Conservation (phyloP, 1,140 invertebrate species). For the Potamilus streckersoni region DNA sequence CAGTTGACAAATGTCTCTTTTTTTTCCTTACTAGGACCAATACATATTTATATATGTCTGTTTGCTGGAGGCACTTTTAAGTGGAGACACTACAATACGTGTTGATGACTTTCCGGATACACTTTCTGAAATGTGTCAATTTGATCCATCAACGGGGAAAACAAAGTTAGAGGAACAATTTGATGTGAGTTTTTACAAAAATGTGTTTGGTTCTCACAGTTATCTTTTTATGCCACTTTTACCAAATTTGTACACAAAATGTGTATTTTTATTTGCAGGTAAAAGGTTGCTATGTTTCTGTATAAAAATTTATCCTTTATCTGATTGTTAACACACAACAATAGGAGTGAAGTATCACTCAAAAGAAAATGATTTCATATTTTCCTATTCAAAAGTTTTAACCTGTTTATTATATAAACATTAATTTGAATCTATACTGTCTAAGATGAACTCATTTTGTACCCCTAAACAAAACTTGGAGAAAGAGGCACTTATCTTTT, state of each 20-base stretch:
- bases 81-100: slow-evolving; percentile 82
- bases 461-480: no score
- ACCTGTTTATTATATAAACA: no score
- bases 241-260: background rate
- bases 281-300: no score
- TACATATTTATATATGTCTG: slow-evolving; percentile 98
- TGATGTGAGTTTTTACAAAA: slow-evolving; percentile 41
- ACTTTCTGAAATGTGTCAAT: slow-evolving; percentile 52
- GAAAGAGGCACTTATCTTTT: no score
- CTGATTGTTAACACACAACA: no score
- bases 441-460: no score
- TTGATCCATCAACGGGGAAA: slow-evolving; percentile 53
- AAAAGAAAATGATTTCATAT: no score
- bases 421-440: no score
- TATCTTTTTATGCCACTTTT: background rate
- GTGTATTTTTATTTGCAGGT: no score
- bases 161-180: slow-evolving; percentile 61
- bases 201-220: slow-evolving; percentile 5
- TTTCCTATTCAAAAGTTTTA: no score
- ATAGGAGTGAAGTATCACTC: no score
- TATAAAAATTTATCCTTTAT: no score
- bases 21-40: slow-evolving; percentile 77
- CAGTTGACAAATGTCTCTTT: background rate
- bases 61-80: slow-evolving; percentile 91
- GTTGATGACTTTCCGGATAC: slow-evolving; percentile 44